Conservation (phyloP, 2,113 vertebrate species). For the Ardeotis arabs region DNA sequence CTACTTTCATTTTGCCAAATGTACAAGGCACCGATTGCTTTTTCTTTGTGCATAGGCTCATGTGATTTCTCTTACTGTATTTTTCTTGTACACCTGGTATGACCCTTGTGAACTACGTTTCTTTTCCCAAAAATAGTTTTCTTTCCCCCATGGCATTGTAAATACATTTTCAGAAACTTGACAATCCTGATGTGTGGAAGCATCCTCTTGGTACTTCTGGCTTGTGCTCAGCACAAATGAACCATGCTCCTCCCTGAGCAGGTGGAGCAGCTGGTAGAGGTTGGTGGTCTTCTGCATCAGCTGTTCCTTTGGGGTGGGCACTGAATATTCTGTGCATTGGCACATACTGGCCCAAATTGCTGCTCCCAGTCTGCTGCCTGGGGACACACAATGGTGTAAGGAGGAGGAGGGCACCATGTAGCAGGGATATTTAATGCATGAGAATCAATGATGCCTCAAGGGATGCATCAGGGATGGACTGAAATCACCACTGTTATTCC, state of each 20-base stretch:
- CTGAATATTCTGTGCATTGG: background rate
- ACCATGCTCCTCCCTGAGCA: background rate
- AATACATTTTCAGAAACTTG: background rate
- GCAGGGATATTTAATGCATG: background rate
- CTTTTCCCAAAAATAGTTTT: background rate
- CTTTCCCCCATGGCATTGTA: background rate
- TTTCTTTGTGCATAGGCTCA: background rate
- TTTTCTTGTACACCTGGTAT: background rate
- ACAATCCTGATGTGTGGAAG: background rate
- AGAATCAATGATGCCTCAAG: background rate
- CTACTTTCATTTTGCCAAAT: background rate
- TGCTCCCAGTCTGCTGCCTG: background rate
- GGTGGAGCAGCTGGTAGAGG: background rate
- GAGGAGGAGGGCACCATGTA: background rate
- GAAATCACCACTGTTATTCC: background rate
- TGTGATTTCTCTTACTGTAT: background rate
- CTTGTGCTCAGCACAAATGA: fast-evolving
- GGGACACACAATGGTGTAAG: background rate
- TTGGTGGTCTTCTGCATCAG: background rate
- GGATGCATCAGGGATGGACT: background rate
- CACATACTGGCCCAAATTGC: background rate
- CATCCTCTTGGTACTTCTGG: background rate
- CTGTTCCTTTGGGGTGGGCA: background rate
- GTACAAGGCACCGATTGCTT: background rate
- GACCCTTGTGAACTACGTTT: background rate